A percentile compares a stretch with the other conserved stretches of the same genome.
phyloP scores from a whole-genome alignment of 2,888 invertebrate species.

The Drosophila infuscata region DNA sequence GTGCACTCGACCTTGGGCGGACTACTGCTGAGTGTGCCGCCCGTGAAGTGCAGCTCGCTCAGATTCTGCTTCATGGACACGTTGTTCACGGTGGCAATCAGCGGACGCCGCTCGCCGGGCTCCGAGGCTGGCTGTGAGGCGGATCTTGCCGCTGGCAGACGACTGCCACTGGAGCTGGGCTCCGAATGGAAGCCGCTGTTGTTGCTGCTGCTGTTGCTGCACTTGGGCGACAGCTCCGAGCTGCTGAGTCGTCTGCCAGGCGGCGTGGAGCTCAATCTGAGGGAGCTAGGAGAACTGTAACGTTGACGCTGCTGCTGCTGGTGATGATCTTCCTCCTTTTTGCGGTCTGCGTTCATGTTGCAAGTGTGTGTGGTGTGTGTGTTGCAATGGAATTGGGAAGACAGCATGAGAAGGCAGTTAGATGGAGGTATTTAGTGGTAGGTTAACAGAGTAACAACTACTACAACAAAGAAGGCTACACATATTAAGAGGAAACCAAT shows the following conservation, averaged over 20 bases:
- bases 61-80: conserved; percentile 84
- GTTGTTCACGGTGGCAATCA: conserved; percentile 76
- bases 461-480: not conserved
- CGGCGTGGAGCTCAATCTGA: conserved; percentile 46
- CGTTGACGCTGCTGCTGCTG: conserved; percentile 69
- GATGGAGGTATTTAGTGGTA: conserved; percentile 35
- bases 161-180: conserved; percentile 47
- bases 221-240: conserved; percentile 70
- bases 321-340: conserved; percentile 80
- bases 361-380: not conserved
- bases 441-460: conserved; percentile 22
- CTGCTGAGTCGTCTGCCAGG: conserved; percentile 55
- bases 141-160: conserved; percentile 32
- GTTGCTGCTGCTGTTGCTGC: conserved; percentile 18
- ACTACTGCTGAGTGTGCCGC: conserved; percentile 54
- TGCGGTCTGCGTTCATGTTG: conserved; percentile 77
- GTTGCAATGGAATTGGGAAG: conserved; percentile 22
- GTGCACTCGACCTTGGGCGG: conserved; percentile 77
- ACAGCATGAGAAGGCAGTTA: conserved; percentile 50
- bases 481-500: conserved; percentile 22
- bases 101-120: conserved; percentile 34
- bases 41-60: conserved; percentile 82
- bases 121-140: conserved; percentile 54
- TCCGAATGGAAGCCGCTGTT: conserved; percentile 61
- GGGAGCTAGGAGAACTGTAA: conserved; percentile 74